Conservation (phyloP, 2,888 invertebrate genomes). For the Dasypogon diadema region DNA sequence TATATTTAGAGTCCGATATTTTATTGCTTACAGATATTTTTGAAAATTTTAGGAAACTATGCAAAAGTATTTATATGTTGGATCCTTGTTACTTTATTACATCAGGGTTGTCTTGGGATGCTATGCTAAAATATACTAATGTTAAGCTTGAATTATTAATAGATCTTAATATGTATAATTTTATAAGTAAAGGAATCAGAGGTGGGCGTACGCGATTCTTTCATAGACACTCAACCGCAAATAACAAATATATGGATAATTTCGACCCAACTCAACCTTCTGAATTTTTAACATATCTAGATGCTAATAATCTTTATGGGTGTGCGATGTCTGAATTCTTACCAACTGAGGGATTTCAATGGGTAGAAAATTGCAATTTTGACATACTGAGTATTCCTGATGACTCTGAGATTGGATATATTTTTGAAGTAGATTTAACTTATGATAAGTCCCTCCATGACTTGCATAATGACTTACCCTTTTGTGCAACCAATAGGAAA, state of each 20-base stretch:
- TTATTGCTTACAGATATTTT: conserved; percentile 61
- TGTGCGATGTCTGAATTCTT: conserved; percentile 25
- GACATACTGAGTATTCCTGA: not conserved
- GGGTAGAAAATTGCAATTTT: not conserved
- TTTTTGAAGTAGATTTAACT: conserved; percentile 38
- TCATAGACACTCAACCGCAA: conserved; percentile 10
- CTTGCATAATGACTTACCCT: conserved; percentile 22
- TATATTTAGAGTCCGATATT: conserved; percentile 62
- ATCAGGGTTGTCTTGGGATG: conserved; percentile 43
- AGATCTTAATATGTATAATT: conserved; percentile 26
- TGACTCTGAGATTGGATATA: conserved; percentile 5
- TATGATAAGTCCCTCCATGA: not conserved
- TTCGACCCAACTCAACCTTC: not conserved
- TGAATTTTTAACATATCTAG: not conserved
- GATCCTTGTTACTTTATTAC: conserved; percentile 37
- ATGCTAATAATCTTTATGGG: conserved; percentile 30
- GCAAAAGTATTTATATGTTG: conserved; percentile 17
- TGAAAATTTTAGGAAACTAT: conserved; percentile 31
- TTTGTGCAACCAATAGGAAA: not conserved
- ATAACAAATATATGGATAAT: conserved; percentile 40
- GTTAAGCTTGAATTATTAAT: conserved; percentile 11
- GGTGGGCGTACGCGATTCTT: conserved; percentile 31
- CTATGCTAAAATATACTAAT: conserved; percentile 16
- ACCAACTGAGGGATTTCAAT: conserved; percentile 7
- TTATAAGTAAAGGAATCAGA: conserved; percentile 7